Conservation (phyloP, 2,797 vertebrate species). For the Crocodylus rhombifer region DNA sequence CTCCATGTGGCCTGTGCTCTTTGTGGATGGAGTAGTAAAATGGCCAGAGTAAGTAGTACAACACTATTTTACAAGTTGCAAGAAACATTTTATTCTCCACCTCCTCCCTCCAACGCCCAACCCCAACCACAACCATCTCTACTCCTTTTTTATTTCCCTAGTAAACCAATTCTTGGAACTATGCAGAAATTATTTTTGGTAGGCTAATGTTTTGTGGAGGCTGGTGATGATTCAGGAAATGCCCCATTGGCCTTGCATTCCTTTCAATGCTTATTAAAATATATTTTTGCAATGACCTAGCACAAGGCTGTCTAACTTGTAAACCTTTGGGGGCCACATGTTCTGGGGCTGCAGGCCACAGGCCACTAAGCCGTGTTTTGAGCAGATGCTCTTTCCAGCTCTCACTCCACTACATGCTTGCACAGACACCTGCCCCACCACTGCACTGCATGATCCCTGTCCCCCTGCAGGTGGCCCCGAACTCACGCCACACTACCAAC, state of each 20-base stretch:
- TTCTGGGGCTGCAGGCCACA: too few relatives aligned
- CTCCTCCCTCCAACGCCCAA: not conserved
- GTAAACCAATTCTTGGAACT: not conserved
- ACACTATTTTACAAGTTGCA: not conserved
- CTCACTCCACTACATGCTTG: too few relatives aligned
- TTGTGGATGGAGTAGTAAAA: not conserved
- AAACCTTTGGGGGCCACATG: too few relatives aligned
- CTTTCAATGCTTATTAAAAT: fast-evolving
- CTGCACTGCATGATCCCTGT: too few relatives aligned
- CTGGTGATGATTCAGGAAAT: not conserved
- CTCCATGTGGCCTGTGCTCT: not conserved
- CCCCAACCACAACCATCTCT: not conserved
- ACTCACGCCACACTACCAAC: too few relatives aligned
- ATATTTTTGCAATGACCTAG: too few relatives aligned
- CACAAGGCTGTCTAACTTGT: too few relatives aligned
- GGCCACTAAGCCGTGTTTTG: too few relatives aligned
- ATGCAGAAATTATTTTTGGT: not conserved
- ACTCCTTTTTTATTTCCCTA: fast-evolving
- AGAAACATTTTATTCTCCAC: not conserved
- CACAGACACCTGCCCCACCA: too few relatives aligned
- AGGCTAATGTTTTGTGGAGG: not conserved
- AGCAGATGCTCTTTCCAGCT: too few relatives aligned
- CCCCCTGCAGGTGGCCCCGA: too few relatives aligned
- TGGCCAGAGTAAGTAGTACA: not conserved
- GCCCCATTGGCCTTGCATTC: not conserved